phyloP scores from a whole-genome alignment of 2,113 vertebrate species.

The Laticauda laticaudata region DNA sequence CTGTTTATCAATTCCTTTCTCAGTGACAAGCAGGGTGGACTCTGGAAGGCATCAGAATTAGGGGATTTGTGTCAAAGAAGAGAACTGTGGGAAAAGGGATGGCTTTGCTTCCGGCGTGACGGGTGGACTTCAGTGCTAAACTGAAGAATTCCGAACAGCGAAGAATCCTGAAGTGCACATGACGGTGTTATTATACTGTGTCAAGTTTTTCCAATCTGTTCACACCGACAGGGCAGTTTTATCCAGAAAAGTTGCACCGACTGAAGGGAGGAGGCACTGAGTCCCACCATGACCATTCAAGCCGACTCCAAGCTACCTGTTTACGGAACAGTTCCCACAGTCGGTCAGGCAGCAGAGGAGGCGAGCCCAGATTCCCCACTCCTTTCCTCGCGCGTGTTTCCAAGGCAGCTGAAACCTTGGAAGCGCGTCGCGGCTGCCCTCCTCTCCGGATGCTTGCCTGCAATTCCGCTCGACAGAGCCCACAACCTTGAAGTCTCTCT shows the following conservation, averaged over 20 bases:
- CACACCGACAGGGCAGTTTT: neutral
- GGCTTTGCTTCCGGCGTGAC: neutral
- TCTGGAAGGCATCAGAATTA: neutral
- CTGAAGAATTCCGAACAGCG: no score
- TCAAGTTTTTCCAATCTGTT: no score
- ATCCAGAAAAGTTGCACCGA: neutral
- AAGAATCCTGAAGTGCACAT: neutral
- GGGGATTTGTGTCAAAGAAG: neutral
- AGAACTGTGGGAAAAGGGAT: neutral
- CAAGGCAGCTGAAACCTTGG: no score
- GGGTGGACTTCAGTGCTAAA: neutral
- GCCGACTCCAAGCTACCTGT: neutral
- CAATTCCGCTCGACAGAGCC: neutral
- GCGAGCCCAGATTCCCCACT: neutral
- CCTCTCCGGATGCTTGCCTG: neutral
- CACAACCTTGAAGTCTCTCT: neutral
- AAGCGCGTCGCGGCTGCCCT: neutral
- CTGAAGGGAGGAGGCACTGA: neutral
- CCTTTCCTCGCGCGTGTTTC: neutral
- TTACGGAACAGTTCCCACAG: no score
- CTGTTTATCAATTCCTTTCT: neutral
- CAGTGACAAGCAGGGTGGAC: neutral
- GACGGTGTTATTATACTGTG: neutral
- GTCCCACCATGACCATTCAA: neutral
- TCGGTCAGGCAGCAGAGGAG: neutral